A percentile compares a stretch with the other conserved stretches of the same genome.
phyloP scores from a whole-genome alignment of 2,113 vertebrate genomes.

The Egretta garzetta region DNA sequence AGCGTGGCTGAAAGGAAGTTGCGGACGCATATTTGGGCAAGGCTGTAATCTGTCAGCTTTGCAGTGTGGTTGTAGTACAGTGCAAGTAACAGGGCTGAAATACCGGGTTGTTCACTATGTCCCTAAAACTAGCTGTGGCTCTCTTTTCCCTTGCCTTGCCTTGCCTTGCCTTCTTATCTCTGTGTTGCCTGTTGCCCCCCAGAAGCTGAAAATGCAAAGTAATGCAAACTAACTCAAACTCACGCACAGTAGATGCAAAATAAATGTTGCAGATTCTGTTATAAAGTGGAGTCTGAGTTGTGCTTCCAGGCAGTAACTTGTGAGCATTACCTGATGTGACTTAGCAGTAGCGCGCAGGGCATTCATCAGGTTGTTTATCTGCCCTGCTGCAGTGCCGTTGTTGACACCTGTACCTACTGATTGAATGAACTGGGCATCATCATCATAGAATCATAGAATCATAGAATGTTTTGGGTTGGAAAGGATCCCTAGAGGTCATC shows the following conservation, averaged over 20 bases:
- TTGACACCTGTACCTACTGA: too few species aligned
- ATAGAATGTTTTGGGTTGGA: too few species aligned
- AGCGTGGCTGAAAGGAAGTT: neutral
- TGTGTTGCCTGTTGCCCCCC: neutral
- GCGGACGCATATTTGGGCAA: neutral
- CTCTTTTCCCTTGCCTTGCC: neutral
- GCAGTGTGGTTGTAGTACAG: neutral
- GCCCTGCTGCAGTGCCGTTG: neutral
- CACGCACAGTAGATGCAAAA: fast-evolving
- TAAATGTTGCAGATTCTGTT: neutral
- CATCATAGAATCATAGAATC: too few species aligned
- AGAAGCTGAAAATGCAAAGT: neutral
- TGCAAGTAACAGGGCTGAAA: neutral
- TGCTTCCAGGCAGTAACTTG: neutral
- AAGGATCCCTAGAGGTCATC: too few species aligned
- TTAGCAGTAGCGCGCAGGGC: neutral
- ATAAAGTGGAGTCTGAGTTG: neutral
- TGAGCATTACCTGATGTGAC: neutral
- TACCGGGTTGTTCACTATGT: fast-evolving
- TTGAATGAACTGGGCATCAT: neutral
- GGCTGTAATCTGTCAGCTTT: neutral
- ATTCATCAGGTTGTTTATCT: neutral
- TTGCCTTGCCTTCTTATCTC: neutral
- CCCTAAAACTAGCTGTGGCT: neutral
- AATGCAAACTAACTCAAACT: neutral